Percentiles rank a stretch among this genome's conserved stretches.
These are phyloP conservation scores for Diglossa cyanea DNA, from an alignment of 2,797 vertebrate species.

Conservation along the genomic window DNA sequence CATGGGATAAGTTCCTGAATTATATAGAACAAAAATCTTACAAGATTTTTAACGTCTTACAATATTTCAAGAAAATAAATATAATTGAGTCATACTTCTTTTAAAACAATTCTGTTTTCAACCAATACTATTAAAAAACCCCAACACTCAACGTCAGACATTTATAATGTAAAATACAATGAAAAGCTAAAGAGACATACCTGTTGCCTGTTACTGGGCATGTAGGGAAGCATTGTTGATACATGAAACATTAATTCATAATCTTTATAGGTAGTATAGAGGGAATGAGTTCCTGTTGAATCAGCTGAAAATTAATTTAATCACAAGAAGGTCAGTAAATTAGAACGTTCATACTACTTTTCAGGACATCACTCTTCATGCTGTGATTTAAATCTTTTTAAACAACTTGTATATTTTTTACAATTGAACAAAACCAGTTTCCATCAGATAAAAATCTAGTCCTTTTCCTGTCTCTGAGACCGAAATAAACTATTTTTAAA, in stretches of 20 bases:
- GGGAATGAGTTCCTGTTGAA: conserved; percentile 94
- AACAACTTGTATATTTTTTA: background rate
- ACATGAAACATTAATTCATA: conserved; percentile 99
- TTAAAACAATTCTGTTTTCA: background rate
- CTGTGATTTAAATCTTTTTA: background rate
- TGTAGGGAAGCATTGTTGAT: conserved; percentile 95
- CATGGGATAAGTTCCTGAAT: background rate
- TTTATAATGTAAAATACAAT: background rate
- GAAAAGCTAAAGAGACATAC: conserved; percentile 69
- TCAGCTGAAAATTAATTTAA: conserved; percentile 82
- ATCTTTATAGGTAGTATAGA: conserved; percentile 98
- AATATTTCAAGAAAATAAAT: background rate
- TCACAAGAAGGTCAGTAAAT: conserved; percentile 3
- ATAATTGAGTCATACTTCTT: background rate
- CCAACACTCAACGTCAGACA: background rate
- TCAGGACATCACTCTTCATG: background rate
- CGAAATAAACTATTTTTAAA: background rate
- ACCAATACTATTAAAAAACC: background rate
- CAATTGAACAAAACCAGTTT: background rate
- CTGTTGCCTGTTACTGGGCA: conserved; percentile 96
- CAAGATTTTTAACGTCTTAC: background rate
- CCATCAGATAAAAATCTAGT: background rate
- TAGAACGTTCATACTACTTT: background rate
- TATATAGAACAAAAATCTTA: background rate
- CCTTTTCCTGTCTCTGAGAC: background rate